Percentiles rank a stretch among this genome's conserved stretches.
phyloP scores from a whole-genome alignment of 1,140 invertebrate genomes.

The Scaptomyza montana region DNA sequence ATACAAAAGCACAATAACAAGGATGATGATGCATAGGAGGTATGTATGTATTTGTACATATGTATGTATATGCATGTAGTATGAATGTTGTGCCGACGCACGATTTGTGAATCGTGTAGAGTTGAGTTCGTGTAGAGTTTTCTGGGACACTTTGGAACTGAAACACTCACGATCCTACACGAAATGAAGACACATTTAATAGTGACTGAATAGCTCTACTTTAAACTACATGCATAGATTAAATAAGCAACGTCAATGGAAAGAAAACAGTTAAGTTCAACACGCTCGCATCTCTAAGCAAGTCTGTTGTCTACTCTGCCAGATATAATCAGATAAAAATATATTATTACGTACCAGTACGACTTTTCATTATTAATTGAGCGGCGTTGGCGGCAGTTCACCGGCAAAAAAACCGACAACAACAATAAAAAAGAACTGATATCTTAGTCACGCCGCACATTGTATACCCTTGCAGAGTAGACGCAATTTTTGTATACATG shows the following conservation, averaged over 20 bases:
- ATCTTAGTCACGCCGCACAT: neutral
- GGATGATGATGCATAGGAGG: slow-evolving; percentile 47
- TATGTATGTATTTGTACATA: slow-evolving; percentile 8
- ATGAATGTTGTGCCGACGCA: slow-evolving; percentile 51
- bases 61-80: neutral
- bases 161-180: neutral
- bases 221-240: neutral
- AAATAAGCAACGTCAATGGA: neutral
- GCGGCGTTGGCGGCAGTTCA: slow-evolving; percentile 46
- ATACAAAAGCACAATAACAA: slow-evolving; percentile 41
- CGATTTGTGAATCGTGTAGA: slow-evolving; percentile 48
- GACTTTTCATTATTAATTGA: slow-evolving; percentile 81
- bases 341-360: slow-evolving; percentile 77
- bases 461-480: neutral
- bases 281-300: neutral
- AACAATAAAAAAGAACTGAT: neutral
- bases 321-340: slow-evolving; percentile 77
- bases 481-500: neutral
- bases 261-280: neutral
- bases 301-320: slow-evolving; percentile 47
- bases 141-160: neutral
- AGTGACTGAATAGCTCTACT: no score
- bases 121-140: slow-evolving; percentile 17
- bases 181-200: no score
- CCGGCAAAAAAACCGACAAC: slow-evolving; percentile 13